These are phyloP conservation scores for Prenolepis imparis DNA, from an alignment of 2,888 invertebrate genomes.

Conservation along the genomic window DNA sequence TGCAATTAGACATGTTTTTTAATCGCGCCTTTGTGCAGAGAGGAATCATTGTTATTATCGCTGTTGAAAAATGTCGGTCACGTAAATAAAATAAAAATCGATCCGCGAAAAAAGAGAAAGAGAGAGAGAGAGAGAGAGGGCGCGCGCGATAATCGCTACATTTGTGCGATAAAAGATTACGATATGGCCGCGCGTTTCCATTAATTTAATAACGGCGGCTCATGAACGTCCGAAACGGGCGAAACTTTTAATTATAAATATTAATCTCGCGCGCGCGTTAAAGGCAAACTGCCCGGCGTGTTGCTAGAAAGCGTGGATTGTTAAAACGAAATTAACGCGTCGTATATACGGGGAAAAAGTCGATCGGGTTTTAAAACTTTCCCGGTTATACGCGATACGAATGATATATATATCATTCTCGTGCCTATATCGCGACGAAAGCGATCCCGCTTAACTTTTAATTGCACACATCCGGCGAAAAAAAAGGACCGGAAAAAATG, in stretches of 20 bases:
- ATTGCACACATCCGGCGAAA: background rate
- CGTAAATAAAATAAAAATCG: background rate
- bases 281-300: conserved; percentile 36
- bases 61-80: background rate
- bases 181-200: conserved; percentile 29
- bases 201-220: conserved; percentile 52
- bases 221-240: conserved; percentile 11
- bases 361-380: conserved; percentile 36
- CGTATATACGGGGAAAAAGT: background rate
- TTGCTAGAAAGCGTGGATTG: conserved; percentile 45
- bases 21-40: background rate
- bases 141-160: background rate
- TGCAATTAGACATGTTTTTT: background rate
- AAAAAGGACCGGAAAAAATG: background rate
- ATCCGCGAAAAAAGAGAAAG: background rate
- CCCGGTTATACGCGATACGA: background rate
- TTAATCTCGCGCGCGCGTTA: conserved; percentile 48
- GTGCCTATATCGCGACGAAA: background rate
- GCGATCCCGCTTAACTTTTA: conserved; percentile 32
- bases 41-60: background rate
- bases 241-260: conserved; percentile 53
- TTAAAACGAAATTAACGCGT: conserved; percentile 47
- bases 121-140: no score
- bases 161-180: conserved; percentile 39
- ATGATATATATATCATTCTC: conserved; percentile 8